Percentiles rank a stretch among this genome's conserved stretches.
phyloP scores from a whole-genome alignment of 2,888 invertebrate species.

The Chaitophorus viminalis region DNA sequence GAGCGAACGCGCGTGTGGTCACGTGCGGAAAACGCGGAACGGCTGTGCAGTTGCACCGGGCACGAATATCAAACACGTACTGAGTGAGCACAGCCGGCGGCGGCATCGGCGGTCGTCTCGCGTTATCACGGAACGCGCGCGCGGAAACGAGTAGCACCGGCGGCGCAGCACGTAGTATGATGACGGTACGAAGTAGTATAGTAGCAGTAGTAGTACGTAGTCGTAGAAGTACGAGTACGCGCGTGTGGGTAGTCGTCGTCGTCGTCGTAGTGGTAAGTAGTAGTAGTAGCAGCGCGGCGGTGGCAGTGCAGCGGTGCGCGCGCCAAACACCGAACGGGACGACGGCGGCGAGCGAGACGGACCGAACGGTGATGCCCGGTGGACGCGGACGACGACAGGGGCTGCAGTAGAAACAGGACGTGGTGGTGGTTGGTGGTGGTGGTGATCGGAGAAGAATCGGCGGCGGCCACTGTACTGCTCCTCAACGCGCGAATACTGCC shows the following conservation, averaged over 20 bases:
- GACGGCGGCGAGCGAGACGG: neutral
- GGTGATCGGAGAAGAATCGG: neutral
- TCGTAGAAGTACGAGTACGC: too few relatives aligned
- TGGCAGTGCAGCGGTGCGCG: neutral
- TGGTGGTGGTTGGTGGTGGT: neutral
- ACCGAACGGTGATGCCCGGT: neutral
- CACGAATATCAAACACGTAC: conserved; percentile 42
- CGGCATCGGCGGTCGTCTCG: neutral
- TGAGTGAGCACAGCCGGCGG: conserved; percentile 6
- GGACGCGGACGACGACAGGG: neutral
- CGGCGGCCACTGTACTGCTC: neutral
- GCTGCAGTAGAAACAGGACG: neutral
- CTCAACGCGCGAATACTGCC: neutral
- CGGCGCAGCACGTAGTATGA: neutral
- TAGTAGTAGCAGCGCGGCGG: too few relatives aligned
- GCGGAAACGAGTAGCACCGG: neutral
- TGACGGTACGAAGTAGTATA: too few relatives aligned
- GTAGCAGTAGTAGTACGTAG: neutral
- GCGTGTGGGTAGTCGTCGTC: neutral
- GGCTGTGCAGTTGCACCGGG: conserved; percentile 15
- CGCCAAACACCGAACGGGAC: neutral
- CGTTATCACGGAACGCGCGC: conserved; percentile 22
- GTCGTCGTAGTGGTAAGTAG: neutral
- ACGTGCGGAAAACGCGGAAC: conserved; percentile 41
- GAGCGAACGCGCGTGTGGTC: conserved; percentile 49